Evolutionary conservation across 2,797 vertebrate genomes (phyloP).

Genomic region (Pelodytes ibericus): DNA sequence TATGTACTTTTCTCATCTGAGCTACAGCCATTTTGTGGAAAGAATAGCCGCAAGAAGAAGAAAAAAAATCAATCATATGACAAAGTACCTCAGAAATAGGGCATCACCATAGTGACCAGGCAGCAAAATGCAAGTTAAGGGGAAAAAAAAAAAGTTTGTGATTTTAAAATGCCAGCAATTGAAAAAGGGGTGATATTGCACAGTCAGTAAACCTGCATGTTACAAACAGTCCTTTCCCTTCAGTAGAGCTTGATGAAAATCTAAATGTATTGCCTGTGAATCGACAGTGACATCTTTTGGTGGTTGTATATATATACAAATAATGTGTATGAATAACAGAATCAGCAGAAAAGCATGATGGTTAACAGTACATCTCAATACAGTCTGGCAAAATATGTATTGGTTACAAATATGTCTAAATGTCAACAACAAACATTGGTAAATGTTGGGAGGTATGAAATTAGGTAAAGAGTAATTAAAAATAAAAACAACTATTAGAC

Average conservation of each 20-base stretch:
- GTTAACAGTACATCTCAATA: too few relatives aligned
- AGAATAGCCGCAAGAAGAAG: slow-evolving; percentile 1
- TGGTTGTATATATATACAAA: neutral
- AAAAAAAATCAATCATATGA: slow-evolving; percentile 27
- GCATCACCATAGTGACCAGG: slow-evolving; percentile 50
- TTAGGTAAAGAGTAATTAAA: too few relatives aligned
- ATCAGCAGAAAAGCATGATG: too few relatives aligned
- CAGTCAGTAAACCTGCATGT: slow-evolving; percentile 13
- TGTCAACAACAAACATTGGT: too few relatives aligned
- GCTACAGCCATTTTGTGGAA: slow-evolving; percentile 8
- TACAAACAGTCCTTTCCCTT: slow-evolving; percentile 23
- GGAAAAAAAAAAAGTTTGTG: neutral
- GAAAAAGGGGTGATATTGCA: slow-evolving; percentile 31
- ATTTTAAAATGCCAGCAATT: slow-evolving; percentile 24
- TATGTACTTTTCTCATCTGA: neutral
- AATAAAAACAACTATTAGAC: too few relatives aligned
- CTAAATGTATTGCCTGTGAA: neutral
- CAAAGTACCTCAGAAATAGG: slow-evolving; percentile 40
- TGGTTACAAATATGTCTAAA: too few relatives aligned
- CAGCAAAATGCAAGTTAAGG: slow-evolving; percentile 33
- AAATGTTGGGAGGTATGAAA: too few relatives aligned
- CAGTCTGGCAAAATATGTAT: too few relatives aligned
- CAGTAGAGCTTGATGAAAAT: neutral
- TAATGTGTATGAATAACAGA: neutral
- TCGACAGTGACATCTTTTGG: slow-evolving; percentile 43